Conservation (phyloP, 2,888 invertebrate species). For the Malthinus seriepunctatus region DNA sequence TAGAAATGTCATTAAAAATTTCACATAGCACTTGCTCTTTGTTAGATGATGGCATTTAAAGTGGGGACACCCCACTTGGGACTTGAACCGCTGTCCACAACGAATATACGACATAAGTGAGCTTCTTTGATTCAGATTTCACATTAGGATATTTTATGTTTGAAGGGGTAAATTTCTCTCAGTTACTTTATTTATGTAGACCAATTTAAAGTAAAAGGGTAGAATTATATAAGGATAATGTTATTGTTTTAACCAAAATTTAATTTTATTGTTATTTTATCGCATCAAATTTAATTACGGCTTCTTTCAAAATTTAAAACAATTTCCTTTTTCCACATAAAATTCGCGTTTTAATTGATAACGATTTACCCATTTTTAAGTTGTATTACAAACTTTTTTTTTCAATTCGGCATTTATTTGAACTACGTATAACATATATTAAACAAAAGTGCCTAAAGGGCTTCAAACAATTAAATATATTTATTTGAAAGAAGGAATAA, state of each 20-base stretch:
- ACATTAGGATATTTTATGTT: conserved; percentile 21
- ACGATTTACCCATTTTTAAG: too few relatives aligned
- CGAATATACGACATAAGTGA: conserved; percentile 29
- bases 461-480: too few relatives aligned
- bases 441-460: too few relatives aligned
- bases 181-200: conserved; percentile 1
- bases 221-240: not conserved
- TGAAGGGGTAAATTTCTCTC: conserved; percentile 3
- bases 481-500: too few relatives aligned
- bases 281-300: too few relatives aligned
- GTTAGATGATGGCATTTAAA: conserved; percentile 44
- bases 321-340: too few relatives aligned
- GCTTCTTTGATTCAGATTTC: conserved; percentile 35
- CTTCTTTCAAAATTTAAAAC: too few relatives aligned
- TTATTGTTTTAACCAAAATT: not conserved
- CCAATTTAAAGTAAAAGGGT: not conserved
- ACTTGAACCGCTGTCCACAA: conserved; percentile 33
- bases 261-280: not conserved
- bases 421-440: too few relatives aligned
- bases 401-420: too few relatives aligned
- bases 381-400: too few relatives aligned
- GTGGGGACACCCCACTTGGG: conserved; percentile 37
- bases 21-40: conserved; percentile 47
- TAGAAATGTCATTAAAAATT: conserved; percentile 49
- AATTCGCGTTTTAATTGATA: too few relatives aligned